Evolutionary conservation across 2,113 vertebrate genomes (phyloP), one percentile per base, ranked within the genome.

Genomic region (Apus apus): DNA sequence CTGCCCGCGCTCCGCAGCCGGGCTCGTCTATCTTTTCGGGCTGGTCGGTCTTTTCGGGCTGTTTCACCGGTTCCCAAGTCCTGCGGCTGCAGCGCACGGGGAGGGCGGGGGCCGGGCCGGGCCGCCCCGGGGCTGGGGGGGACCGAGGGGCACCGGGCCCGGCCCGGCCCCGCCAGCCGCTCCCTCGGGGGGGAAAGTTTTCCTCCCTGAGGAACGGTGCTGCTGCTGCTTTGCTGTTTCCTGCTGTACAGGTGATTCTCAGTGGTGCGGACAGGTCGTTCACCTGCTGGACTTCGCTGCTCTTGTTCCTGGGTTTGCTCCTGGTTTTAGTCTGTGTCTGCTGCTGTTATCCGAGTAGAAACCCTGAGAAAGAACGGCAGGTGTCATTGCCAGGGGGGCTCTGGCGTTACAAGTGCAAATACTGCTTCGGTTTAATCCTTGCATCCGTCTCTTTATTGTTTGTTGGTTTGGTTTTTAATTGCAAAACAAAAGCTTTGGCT

Each of bases 281-380:
- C 45, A 17, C 11, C 18, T 43, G 25, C 29, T 9, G 13, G 26
- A 71, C 76, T 54, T 48, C 7, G 29, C 45, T 13, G 67, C 58
- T 12, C 29, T 4, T 36, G 50, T 27, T 38, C 7, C 25, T 27
- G 6, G 21, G 27, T 14, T 57, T 58, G 15, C 7, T 36, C 40
- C 66, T 19, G 58, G 36, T 7, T n/a, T 77, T 21, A n/a, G n/a
- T 29, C 34, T 46, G 43, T 9, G 0, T 16, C 0, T 18, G 5
- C 0, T 15, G 18, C 26, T 43, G 0, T 71, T 30, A n/a, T 1
- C 30, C 12, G 1, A 8, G 27, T 11, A 0, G 3, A 6, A 32
- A 38, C 8, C 43, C 5, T 3, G 62, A 8, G 34, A 7, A 58
- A 5, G n/a, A 23, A 23, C 6, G 6, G 13, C 3, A 7, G 34